These are phyloP conservation scores for Anodontia alba DNA, from an alignment of 2,888 invertebrate species.

Conservation along the genomic window DNA sequence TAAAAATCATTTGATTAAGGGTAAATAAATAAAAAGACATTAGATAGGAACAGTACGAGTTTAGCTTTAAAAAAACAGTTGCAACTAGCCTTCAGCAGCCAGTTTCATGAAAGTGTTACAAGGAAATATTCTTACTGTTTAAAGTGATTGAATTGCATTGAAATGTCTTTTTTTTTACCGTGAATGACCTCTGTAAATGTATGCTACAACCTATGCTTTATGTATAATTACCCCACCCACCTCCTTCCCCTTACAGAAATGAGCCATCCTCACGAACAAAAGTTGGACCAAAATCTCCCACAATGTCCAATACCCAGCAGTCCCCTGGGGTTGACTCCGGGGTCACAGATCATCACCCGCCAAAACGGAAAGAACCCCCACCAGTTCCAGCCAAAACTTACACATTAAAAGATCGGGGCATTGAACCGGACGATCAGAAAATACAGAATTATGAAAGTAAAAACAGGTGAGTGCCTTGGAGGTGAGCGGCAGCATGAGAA, in stretches of 20 bases:
- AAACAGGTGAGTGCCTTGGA: constrained; percentile 61
- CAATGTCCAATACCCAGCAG: constrained; percentile 33
- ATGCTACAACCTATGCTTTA: not conserved
- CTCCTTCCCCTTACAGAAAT: constrained; percentile 49
- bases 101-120: too few species aligned
- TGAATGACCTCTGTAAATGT: not conserved
- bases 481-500: too few species aligned
- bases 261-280: constrained; percentile 30
- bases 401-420: constrained; percentile 75
- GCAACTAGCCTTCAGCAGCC: too few species aligned
- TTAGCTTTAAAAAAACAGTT: too few species aligned
- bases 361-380: constrained; percentile 73
- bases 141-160: too few species aligned
- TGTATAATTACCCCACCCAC: constrained; percentile 16
- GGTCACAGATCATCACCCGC: constrained; percentile 15
- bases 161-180: too few species aligned
- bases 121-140: too few species aligned
- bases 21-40: too few species aligned
- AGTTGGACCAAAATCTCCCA: constrained; percentile 30
- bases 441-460: constrained; percentile 79
- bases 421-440: constrained; percentile 77
- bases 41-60: too few species aligned
- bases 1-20: too few species aligned
- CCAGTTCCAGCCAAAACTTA: constrained; percentile 79
- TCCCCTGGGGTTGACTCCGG: constrained; percentile 34